A percentile compares a stretch with the other conserved stretches of the same genome.
Conservation (phyloP, 92 coral and sea anemone genomes). For the Parazoanthus swiftii region DNA sequence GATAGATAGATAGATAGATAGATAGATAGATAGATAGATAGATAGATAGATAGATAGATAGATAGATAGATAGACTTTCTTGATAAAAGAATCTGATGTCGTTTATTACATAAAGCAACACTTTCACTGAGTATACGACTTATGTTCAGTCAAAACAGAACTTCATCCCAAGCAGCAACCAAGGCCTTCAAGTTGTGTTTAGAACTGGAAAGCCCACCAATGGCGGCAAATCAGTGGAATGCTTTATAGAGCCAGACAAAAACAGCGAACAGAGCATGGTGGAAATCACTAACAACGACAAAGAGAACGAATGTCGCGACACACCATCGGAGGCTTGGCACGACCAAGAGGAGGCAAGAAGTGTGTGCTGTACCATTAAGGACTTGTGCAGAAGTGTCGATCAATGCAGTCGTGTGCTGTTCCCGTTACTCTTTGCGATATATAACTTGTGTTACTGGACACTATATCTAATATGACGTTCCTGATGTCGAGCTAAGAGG, state of each 20-base stretch:
- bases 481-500: not conserved
- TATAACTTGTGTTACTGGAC: slow-evolving; percentile 71
- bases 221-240: slow-evolving; percentile 25
- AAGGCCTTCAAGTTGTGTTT: slow-evolving; percentile 34
- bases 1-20: not conserved
- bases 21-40: too few species aligned
- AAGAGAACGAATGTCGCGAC: not conserved
- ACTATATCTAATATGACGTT: slow-evolving; percentile 38
- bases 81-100: too few species aligned
- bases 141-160: not conserved
- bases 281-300: slow-evolving; percentile 4
- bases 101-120: too few species aligned
- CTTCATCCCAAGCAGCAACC: not conserved
- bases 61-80: too few species aligned
- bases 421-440: slow-evolving; percentile 64
- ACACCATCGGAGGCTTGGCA: not conserved
- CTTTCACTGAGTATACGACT: too few species aligned
- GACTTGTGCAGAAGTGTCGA: slow-evolving; percentile 23
- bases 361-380: not conserved
- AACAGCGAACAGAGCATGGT: slow-evolving; percentile 5
- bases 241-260: slow-evolving; percentile 19
- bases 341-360: not conserved
- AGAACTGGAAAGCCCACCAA: slow-evolving; percentile 28
- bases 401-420: slow-evolving; percentile 54
- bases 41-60: too few species aligned